Percentiles rank a stretch among this genome's conserved stretches.
Conservation (phyloP, 1,140 invertebrate species). For the Pentalonia nigronervosa region DNA sequence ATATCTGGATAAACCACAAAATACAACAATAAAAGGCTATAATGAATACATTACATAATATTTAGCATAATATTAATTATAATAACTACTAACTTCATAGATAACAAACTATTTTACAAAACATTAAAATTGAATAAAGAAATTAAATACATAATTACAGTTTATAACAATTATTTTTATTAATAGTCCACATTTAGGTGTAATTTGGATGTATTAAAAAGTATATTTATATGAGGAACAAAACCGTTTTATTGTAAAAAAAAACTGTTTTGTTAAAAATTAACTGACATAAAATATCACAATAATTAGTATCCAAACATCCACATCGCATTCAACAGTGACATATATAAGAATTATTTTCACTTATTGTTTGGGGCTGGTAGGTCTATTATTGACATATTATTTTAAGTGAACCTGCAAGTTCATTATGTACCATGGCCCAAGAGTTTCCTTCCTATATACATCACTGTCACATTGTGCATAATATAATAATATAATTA, state of each 20-base stretch:
- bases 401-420: not conserved
- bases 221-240: slow-evolving; percentile 7
- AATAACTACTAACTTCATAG: slow-evolving; percentile 12
- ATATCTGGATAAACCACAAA: not conserved
- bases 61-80: not conserved
- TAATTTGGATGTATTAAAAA: not conserved
- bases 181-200: not conserved
- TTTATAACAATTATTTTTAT: not conserved
- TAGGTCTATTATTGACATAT: not conserved
- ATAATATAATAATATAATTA: not conserved
- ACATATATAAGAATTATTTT: not conserved
- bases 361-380: not conserved
- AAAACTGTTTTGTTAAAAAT: not conserved
- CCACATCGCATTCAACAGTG: not conserved
- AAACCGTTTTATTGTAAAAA: slow-evolving; percentile 21
- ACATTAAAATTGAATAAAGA: slow-evolving; percentile 18
- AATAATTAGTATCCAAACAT: slow-evolving; percentile 13
- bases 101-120: slow-evolving; percentile 42
- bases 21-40: slow-evolving; percentile 17
- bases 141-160: slow-evolving; percentile 36
- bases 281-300: slow-evolving; percentile 20
- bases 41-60: not conserved
- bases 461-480: not conserved
- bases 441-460: not conserved
- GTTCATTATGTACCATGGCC: not conserved